Evolutionary conservation across 2,888 invertebrate genomes (phyloP).

Genomic region (Litoditis marina): DNA sequence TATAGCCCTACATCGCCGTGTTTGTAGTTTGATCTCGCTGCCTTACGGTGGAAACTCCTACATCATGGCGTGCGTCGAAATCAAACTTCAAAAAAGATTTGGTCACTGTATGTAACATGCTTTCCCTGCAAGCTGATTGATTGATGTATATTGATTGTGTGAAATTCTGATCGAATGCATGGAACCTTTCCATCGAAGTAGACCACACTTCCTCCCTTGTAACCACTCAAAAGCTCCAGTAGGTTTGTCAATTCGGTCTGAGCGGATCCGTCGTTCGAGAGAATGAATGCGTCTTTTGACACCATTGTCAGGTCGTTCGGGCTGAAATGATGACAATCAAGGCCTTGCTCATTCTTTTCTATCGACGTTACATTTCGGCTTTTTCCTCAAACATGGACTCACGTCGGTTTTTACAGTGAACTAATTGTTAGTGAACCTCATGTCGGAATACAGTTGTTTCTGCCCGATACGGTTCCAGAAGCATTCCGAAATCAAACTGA

Average conservation of each 20-base stretch:
- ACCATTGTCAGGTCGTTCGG: slow-evolving; percentile 42
- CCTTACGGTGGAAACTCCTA: too few relatives aligned
- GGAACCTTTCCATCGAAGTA: slow-evolving; percentile 40
- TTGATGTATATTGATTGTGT: background rate
- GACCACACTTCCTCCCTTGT: slow-evolving; percentile 29
- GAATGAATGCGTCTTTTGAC: slow-evolving; percentile 30
- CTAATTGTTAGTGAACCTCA: too few relatives aligned
- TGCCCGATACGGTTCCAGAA: too few relatives aligned
- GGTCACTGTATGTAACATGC: too few relatives aligned
- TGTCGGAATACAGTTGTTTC: too few relatives aligned
- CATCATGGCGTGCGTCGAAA: too few relatives aligned
- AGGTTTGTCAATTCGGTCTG: slow-evolving; percentile 25
- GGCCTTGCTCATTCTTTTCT: background rate
- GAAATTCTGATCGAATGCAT: background rate
- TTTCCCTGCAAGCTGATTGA: background rate
- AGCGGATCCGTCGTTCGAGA: slow-evolving; percentile 41
- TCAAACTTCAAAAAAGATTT: too few relatives aligned
- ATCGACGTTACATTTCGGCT: background rate
- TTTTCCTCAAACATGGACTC: background rate
- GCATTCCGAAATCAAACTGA: too few relatives aligned
- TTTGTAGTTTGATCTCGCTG: too few relatives aligned
- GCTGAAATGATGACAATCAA: slow-evolving; percentile 10
- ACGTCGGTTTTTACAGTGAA: background rate
- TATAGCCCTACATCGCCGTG: too few relatives aligned
- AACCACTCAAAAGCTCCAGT: slow-evolving; percentile 25